Evolutionary conservation across 2,113 vertebrate species (phyloP).

Genomic region (Psettodes erumei): DNA sequence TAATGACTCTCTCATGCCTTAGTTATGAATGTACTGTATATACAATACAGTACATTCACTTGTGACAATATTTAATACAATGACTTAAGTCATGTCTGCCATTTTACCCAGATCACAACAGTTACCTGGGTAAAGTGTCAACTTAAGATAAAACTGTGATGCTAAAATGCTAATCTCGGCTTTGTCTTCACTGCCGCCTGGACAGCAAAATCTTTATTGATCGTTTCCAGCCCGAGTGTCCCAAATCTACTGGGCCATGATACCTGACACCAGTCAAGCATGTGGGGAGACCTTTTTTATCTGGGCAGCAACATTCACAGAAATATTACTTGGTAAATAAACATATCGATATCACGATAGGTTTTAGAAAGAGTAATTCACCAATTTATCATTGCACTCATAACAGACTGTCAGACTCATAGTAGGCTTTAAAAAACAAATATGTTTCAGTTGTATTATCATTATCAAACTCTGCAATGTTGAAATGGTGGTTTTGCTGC

Average conservation of each 20-base stretch:
- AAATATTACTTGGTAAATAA: background rate
- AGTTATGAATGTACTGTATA: too few species aligned
- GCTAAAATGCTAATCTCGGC: constrained; percentile 23
- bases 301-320: too few species aligned
- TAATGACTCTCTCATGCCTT: background rate
- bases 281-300: background rate
- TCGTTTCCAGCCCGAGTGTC: constrained; percentile 50
- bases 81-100: background rate
- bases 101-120: background rate
- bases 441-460: background rate
- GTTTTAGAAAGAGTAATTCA: background rate
- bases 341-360: background rate
- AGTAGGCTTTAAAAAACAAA: too few species aligned
- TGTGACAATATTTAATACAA: background rate
- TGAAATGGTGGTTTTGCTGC: too few species aligned
- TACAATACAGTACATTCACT: too few species aligned
- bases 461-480: too few species aligned
- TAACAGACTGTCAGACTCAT: background rate
- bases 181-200: constrained; percentile 28
- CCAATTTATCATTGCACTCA: background rate
- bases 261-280: constrained; percentile 60
- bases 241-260: constrained; percentile 56
- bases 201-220: constrained; percentile 62
- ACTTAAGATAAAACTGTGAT: constrained; percentile 7
- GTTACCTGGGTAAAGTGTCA: too few species aligned